These are phyloP conservation scores for Uropsilus gracilis DNA, from an alignment of 2,113 vertebrate genomes.

Conservation along the genomic window DNA sequence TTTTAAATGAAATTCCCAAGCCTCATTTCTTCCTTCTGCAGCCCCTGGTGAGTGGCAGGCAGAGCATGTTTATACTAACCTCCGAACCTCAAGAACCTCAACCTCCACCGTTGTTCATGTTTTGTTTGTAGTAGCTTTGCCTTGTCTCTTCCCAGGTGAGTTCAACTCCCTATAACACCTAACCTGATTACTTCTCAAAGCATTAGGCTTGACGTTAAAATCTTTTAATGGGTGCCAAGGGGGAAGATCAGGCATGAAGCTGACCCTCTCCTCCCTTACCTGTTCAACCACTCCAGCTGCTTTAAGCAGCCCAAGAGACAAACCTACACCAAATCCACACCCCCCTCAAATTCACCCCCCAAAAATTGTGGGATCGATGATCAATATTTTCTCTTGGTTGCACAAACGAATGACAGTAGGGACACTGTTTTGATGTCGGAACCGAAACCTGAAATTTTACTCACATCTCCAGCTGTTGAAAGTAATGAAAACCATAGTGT, in stretches of 20 bases:
- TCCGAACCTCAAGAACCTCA: no score
- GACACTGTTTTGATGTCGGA: background rate
- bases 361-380: background rate
- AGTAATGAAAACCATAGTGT: background rate
- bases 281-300: background rate
- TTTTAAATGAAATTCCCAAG: background rate
- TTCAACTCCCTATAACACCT: background rate
- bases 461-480: background rate
- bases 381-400: background rate
- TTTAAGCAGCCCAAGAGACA: background rate
- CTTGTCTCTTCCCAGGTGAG: background rate
- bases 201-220: background rate
- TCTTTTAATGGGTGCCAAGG: background rate
- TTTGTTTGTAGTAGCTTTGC: background rate
- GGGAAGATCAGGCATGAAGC: background rate
- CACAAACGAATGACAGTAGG: background rate
- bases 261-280: slow-evolving; percentile 27
- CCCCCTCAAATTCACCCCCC: background rate
- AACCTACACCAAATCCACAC: background rate
- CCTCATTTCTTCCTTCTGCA: background rate
- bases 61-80: background rate
- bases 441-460: background rate
- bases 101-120: no score
- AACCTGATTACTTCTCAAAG: background rate
- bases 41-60: background rate